Evolutionary conservation across 2,888 invertebrate species (phyloP), one percentile per base, ranked within the genome.

Genomic region (Eilema griseolum): DNA sequence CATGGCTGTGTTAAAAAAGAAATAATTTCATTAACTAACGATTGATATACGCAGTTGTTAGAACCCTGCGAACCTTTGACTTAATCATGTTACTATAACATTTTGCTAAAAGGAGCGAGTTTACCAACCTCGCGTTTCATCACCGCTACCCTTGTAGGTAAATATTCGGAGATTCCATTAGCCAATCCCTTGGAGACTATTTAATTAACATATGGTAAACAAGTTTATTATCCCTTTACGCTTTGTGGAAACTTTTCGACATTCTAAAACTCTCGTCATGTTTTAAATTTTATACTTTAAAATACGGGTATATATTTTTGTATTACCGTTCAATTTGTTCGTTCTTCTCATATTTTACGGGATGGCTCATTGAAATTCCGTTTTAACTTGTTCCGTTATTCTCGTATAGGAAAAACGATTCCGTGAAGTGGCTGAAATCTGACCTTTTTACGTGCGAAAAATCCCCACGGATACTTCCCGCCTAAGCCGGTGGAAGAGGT

Each of bases 131-230:
- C 72, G 24, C 72, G 79, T 81, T 77, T 69, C 74, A 75, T 78
- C 74, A 71, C 83, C 82, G 66, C 80, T 79, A 81, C 84, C 82
- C 79, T 71, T 81, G 82, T 81, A 79, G 75, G 82, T 86, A 90
- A 88, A 89, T 86, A 88, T 84, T 84, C 83, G 83, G 79, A 86
- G 81, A 90, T 90, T 88, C 89, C 90, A 92, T 92, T 90, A 92
- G 70, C 83, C 79, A 76, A 88, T 85, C 87, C 91, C 91, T 86
- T 81, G 72, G 88, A 83, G 90, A 89, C 89, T 89, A 87, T 91
- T 92, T 92, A 91, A 93, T 93, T 92, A 92, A 88, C 92, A 90
- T 90, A 88, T 83, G 84, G 88, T 89, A 90, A 89, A 91, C 89
- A 90, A 88, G 85, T 90, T 89, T 85, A 89, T 89, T 90, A 91